Percentiles rank a stretch among this genome's conserved stretches.
phyloP scores from a whole-genome alignment of 64 coral and sea anemone genomes.

The Pocillopora verrucosa region DNA sequence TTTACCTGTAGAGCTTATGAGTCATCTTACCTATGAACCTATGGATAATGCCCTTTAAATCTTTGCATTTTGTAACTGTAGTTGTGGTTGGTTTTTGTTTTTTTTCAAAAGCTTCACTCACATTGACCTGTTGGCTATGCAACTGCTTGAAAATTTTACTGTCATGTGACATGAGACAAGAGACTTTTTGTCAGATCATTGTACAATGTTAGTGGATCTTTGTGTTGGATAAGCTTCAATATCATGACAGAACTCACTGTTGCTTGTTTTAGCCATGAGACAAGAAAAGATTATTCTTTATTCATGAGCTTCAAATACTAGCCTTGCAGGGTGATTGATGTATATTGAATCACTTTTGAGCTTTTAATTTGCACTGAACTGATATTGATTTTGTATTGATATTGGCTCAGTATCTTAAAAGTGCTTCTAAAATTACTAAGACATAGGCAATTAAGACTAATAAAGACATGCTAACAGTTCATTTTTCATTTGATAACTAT shows the following conservation, averaged over 20 bases:
- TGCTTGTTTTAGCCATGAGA: not conserved
- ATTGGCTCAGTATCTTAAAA: conserved; percentile 23
- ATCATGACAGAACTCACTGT: not conserved
- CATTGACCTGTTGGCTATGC: not conserved
- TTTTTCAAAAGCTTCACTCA: not conserved
- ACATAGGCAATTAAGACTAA: conserved; percentile 19
- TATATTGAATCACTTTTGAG: not conserved
- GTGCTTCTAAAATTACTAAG: not conserved
- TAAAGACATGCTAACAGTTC: not conserved
- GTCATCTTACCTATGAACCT: not conserved
- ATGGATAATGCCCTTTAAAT: not conserved
- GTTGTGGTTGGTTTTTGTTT: not conserved
- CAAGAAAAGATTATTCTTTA: not conserved
- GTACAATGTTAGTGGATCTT: not conserved
- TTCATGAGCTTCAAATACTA: conserved; percentile 10
- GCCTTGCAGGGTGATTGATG: conserved; percentile 5
- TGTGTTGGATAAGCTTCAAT: not conserved
- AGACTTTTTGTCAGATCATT: not conserved
- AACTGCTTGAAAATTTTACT: not conserved
- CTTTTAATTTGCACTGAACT: conserved; percentile 4
- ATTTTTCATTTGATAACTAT: not conserved
- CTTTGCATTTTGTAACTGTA: not conserved
- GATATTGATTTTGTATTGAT: not conserved
- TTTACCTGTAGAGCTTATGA: too few species aligned
- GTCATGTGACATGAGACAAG: not conserved